Evolutionary conservation across 1,140 invertebrate genomes (phyloP).

Genomic region (Drosophila prosaltans): DNA sequence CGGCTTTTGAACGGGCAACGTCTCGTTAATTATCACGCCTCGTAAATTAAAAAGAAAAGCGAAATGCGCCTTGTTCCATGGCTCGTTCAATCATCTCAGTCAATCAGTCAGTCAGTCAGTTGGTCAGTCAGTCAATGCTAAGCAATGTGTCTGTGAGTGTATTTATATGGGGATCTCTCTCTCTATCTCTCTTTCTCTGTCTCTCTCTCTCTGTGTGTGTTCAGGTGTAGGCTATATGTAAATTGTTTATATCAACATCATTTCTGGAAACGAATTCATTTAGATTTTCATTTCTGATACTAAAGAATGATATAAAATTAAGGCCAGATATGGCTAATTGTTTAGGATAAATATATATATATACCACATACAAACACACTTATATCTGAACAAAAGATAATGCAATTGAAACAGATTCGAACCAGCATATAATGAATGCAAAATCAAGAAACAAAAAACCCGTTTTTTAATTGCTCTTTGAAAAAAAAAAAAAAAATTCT

Average conservation of each 20-base stretch:
- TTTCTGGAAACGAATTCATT: constrained; percentile 7
- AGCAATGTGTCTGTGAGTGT: neutral
- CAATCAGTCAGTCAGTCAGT: constrained; percentile 38
- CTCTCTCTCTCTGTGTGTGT: neutral
- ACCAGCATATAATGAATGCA: constrained; percentile 3
- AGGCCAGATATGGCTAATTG: neutral
- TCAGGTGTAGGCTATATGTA: constrained; percentile 11
- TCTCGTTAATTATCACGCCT: constrained; percentile 78
- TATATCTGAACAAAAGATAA: neutral
- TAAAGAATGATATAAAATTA: neutral
- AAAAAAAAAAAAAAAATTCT: neutral
- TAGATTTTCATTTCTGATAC: neutral
- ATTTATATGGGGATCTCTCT: too few species aligned
- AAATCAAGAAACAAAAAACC: constrained; percentile 9
- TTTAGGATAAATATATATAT: neutral
- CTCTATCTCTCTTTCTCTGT: neutral
- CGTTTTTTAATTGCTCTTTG: neutral
- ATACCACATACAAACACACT: neutral
- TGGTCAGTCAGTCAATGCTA: constrained; percentile 44
- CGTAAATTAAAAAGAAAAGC: constrained; percentile 14
- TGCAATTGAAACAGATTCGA: constrained; percentile 5
- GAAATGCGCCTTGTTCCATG: constrained; percentile 22
- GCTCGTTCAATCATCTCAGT: constrained; percentile 34
- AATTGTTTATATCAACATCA: constrained; percentile 19
- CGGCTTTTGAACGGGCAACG: constrained; percentile 54